phyloP scores from a whole-genome alignment of 2,888 invertebrate species.

The Hanleya hanleyi region DNA sequence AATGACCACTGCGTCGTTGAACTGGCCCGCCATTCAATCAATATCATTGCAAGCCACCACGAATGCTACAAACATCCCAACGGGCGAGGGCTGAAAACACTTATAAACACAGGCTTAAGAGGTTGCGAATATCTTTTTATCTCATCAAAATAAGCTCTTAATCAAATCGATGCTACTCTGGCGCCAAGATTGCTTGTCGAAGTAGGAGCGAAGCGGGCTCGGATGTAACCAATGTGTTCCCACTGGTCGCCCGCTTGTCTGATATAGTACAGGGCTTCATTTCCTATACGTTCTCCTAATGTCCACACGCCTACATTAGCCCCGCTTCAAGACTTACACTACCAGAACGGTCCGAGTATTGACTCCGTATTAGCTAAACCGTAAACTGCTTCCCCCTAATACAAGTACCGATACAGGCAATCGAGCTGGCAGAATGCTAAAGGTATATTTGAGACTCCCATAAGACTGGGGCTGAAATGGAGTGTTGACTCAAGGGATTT shows the following conservation, averaged over 20 bases:
- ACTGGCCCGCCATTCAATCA: slow-evolving; percentile 7
- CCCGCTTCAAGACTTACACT: background rate
- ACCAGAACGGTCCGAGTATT: background rate
- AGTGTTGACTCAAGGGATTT: too few relatives aligned
- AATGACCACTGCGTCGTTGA: too few relatives aligned
- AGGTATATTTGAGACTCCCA: too few relatives aligned
- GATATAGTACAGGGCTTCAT: background rate
- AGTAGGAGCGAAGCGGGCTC: background rate
- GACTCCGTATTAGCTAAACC: background rate
- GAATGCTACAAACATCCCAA: too few relatives aligned
- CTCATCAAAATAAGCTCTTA: slow-evolving; percentile 4
- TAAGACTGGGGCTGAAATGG: too few relatives aligned
- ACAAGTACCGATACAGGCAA: background rate
- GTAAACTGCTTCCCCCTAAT: background rate
- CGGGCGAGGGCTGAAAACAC: background rate
- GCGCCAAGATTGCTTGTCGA: background rate
- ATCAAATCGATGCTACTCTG: background rate
- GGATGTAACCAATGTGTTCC: background rate
- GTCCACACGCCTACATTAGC: background rate
- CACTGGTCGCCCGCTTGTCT: background rate
- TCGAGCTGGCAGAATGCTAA: background rate
- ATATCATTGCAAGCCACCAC: background rate
- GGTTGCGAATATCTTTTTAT: background rate
- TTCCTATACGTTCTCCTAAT: background rate
- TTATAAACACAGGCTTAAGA: background rate